Evolutionary conservation across 2,888 invertebrate genomes (phyloP), one percentile per base, ranked within the genome.

Genomic region (Catocala nupta): DNA sequence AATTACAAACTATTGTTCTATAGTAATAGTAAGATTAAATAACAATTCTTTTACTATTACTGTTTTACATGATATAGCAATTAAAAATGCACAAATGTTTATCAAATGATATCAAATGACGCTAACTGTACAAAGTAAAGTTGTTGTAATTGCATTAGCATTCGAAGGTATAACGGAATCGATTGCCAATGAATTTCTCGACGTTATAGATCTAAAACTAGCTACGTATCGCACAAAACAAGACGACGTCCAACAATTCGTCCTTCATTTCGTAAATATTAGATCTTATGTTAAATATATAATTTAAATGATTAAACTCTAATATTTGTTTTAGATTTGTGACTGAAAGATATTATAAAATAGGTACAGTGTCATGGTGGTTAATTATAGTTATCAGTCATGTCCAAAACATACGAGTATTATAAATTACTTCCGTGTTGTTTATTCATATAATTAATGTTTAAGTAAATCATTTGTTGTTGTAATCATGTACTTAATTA

Each of bases 191-290:
- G 42, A 16, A 0, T 42, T 13, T 39, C 12, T 12, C 13, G 12
- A 7, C 6, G 5, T 25, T 8, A 48, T 25, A 25, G 5, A 47
- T 16, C 47, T 33, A 49, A 49, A 33, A 34, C 5, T 48, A 48
- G 25, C 9, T 47, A 9, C 48, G 50, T 57, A 54, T 65, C 47
- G 63, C 56, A 63, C 63, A 55, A 59, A 61, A 64, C 59, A 55
- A 63, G 55, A 50, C 62, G 44, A 66, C 74, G 75, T 74, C 74
- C 74, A 63, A 60, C 55, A 68, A 65, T 65, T 63, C 75, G 74
- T 72, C 74, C 74, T 73, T 73, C 50, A 59, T 60, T 70, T 65
- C 63, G 50, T 67, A 64, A 51, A 56, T 58, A 54, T 45, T 57
- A 57, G 47, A 51, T 58, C n/a, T 61, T 44, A 10, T 45, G 8